phyloP scores from a whole-genome alignment of 2,113 vertebrate genomes.

The Urocynchramus pylzowi region DNA sequence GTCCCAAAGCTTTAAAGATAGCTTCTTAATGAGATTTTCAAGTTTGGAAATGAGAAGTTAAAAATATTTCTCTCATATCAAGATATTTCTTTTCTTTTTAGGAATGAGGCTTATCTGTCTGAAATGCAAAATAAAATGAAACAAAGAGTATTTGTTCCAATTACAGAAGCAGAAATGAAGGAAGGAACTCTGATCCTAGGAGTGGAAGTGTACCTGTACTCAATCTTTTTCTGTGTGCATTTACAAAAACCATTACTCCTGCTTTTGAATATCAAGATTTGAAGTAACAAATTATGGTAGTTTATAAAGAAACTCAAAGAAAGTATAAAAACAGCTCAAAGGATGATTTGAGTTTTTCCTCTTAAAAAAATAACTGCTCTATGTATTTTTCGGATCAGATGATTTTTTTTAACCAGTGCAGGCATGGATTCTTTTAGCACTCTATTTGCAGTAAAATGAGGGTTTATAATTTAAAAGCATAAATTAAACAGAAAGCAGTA shows the following conservation, averaged over 20 bases:
- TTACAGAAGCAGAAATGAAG: neutral
- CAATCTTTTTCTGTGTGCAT: neutral
- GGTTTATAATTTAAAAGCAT: neutral
- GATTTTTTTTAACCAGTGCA: neutral
- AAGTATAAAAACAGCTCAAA: neutral
- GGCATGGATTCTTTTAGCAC: neutral
- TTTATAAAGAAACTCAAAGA: neutral
- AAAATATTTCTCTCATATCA: neutral
- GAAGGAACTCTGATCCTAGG: neutral
- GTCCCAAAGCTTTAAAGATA: neutral
- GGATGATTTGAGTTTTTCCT: neutral
- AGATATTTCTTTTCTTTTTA: neutral
- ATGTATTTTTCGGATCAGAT: neutral
- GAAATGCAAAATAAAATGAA: neutral
- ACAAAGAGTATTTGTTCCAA: neutral
- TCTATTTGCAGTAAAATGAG: neutral
- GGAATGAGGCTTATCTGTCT: neutral
- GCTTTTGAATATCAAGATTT: neutral
- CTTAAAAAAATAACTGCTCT: neutral
- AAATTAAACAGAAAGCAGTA: neutral
- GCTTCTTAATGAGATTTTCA: neutral
- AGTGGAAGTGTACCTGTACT: neutral
- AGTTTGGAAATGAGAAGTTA: neutral
- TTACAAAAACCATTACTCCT: neutral
- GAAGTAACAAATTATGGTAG: neutral